phyloP scores from a whole-genome alignment of 2,113 vertebrate species.

The Candoia aspera region DNA sequence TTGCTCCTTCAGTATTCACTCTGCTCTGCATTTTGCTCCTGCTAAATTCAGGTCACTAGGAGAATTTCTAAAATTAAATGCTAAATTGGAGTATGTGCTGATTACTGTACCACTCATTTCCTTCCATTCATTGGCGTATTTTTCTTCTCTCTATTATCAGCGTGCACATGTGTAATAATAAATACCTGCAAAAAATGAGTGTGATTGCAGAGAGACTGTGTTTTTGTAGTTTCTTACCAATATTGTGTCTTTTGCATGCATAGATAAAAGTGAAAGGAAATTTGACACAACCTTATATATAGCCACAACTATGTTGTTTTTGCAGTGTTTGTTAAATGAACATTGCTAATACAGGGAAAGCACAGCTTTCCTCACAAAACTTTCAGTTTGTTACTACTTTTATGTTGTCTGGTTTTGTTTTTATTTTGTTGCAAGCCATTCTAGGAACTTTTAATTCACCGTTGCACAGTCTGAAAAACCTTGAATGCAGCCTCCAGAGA shows the following conservation, averaged over 20 bases:
- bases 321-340: background rate
- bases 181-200: background rate
- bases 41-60: background rate
- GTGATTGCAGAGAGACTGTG: background rate
- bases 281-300: background rate
- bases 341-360: background rate
- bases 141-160: background rate
- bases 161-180: background rate
- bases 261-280: background rate
- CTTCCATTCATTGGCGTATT: background rate
- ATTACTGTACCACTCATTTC: background rate
- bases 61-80: background rate
- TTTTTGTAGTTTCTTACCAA: background rate
- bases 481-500: background rate
- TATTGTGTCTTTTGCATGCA: background rate
- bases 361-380: background rate
- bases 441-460: background rate
- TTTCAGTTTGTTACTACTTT: background rate
- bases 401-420: background rate
- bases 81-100: background rate
- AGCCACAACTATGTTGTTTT: background rate
- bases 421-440: background rate
- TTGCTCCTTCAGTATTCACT: background rate
- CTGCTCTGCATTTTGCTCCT: background rate
- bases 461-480: background rate